Evolutionary conservation across 2,888 invertebrate genomes (phyloP), one percentile per base, ranked within the genome.

Genomic region (Acheta domesticus): DNA sequence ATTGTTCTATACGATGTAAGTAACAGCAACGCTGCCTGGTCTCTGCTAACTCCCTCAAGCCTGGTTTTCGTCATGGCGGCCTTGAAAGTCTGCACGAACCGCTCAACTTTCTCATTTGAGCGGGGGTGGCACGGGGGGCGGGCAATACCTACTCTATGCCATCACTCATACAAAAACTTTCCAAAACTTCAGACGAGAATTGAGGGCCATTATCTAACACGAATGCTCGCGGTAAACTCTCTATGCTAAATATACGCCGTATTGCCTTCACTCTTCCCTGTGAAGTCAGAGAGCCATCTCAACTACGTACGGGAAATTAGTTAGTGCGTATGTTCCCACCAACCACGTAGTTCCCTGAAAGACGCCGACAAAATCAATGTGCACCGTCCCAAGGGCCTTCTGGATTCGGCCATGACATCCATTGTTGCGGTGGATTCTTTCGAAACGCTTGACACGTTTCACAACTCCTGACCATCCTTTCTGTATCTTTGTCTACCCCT

Each of bases 271-370:
- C 23, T 12, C 36, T 77, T 14, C 20, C 62, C 23, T 16, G 16
- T 73, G 23, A 23, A 3, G 74, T 14, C 8, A 50, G 49, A 16
- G 21, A 1, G 23, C 12, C 14, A 62, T 62, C n/a, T 50, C 8
- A 14, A 62, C 0, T 3, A 48, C 48, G 16, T 78, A 48, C 1
- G 74, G n/a, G 14, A 48, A 78, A 62, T 75, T 74, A 1, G 79
- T 74, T 12, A 23, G 19, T 48, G 79, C 74, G 48, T 78, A 49
- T 11, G 74, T 19, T 21, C 3, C 49, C 4, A 78, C 21, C 12
- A 78, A 48, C 48, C 20, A 78, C 12, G 11, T 75, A 48, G 74
- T 75, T 14, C 21, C 75, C 12, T 16, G 48, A n/a, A 78, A n/a
- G 1, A 36, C 1, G n/a, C 79, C 48, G 12, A 12, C 48, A 48